A percentile compares a stretch with the other conserved stretches of the same genome.
These are phyloP conservation scores for Cyclargus thomasi DNA, from an alignment of 1,140 invertebrate species.

Conservation along the genomic window DNA sequence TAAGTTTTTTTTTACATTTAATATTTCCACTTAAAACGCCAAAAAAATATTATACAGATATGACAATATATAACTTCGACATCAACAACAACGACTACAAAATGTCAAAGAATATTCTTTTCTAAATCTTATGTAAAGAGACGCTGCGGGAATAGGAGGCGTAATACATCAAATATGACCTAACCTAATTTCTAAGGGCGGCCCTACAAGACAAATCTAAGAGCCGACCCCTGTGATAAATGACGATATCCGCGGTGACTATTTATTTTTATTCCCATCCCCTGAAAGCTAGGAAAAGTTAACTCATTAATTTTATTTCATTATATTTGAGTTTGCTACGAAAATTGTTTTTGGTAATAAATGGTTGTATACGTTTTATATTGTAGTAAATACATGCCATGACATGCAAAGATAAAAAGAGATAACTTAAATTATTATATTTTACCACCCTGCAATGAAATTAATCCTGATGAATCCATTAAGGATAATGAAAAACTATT, in stretches of 20 bases:
- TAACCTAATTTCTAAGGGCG: background rate
- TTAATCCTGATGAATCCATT: too few relatives aligned
- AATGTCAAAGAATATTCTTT: background rate
- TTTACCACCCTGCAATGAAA: too few relatives aligned
- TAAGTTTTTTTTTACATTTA: too few relatives aligned
- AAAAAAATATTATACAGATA: too few relatives aligned
- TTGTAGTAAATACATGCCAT: too few relatives aligned
- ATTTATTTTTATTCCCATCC: conserved; percentile 2
- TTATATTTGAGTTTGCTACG: background rate
- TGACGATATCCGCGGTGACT: background rate
- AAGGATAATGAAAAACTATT: too few relatives aligned
- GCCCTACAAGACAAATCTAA: conserved; percentile 1
- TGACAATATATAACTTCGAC: too few relatives aligned
- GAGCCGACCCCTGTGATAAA: background rate
- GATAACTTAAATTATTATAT: background rate
- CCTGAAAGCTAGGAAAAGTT: background rate
- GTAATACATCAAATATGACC: background rate
- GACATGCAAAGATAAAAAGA: too few relatives aligned
- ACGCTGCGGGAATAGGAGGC: background rate
- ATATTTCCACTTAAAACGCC: too few relatives aligned
- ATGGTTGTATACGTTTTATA: too few relatives aligned
- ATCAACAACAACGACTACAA: too few relatives aligned
- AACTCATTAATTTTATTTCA: conserved; percentile 10
- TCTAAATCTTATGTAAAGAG: background rate
- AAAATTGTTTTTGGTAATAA: background rate